phyloP scores from a whole-genome alignment of 2,888 invertebrate species.

The Choreutis nemorana region DNA sequence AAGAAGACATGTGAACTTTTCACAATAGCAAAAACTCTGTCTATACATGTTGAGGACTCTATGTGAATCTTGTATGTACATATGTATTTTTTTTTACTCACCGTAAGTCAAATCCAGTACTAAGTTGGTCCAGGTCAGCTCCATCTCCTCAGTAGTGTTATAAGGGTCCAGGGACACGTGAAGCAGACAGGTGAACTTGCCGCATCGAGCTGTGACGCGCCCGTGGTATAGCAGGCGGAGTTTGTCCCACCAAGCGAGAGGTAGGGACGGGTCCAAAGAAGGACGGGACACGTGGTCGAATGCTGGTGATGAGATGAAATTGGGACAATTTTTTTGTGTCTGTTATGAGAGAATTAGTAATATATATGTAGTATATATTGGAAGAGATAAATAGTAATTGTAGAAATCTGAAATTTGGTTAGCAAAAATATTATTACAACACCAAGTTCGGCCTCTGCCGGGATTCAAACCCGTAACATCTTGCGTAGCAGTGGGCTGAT shows the following conservation, averaged over 20 bases:
- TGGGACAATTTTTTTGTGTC: too few relatives aligned
- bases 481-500: too few relatives aligned
- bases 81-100: conserved; percentile 21
- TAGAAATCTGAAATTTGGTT: too few relatives aligned
- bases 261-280: conserved; percentile 91
- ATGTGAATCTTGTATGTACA: background rate
- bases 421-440: too few relatives aligned
- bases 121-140: conserved; percentile 93
- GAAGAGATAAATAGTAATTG: too few relatives aligned
- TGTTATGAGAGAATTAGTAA: background rate
- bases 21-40: too few relatives aligned
- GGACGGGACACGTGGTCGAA: conserved; percentile 89
- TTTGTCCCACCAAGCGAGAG: conserved; percentile 98
- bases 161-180: conserved; percentile 98
- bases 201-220: conserved; percentile 85
- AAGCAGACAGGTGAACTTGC: conserved; percentile 87
- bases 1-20: conserved; percentile 87
- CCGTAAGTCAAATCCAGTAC: conserved; percentile 97
- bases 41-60: too few relatives aligned
- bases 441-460: too few relatives aligned
- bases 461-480: too few relatives aligned
- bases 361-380: too few relatives aligned
- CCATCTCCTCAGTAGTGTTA: conserved; percentile 99
- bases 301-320: conserved; percentile 39
- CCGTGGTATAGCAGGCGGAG: conserved; percentile 92